Conservation (phyloP, 1,140 invertebrate genomes). For the Zophobas morio region DNA sequence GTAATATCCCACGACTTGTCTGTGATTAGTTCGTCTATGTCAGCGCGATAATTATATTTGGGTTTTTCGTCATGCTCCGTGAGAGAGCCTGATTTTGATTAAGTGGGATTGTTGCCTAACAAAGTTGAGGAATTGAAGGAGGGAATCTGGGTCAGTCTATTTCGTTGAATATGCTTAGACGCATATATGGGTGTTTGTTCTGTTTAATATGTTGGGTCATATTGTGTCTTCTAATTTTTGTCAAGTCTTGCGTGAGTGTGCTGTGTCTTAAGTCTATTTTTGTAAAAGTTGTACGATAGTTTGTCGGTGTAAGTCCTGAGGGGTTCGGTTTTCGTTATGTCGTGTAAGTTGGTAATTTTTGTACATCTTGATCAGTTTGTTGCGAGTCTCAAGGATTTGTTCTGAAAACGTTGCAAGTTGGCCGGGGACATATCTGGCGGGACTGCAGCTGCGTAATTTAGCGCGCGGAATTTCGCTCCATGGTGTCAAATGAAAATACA, state of each 20-base stretch:
- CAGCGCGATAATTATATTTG: no score
- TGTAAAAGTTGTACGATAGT: slow-evolving; percentile 9
- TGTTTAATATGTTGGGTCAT: neutral
- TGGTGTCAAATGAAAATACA: no score
- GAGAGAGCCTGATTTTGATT: no score
- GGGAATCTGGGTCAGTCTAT: neutral
- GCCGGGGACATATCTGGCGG: no score
- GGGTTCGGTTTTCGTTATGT: neutral
- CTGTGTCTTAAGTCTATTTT: neutral
- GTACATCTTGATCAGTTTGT: neutral
- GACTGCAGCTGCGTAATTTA: no score
- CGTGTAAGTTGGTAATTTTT: slow-evolving; percentile 10
- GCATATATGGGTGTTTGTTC: neutral
- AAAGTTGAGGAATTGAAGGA: no score
- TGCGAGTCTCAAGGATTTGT: slow-evolving; percentile 9
- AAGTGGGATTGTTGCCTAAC: no score
- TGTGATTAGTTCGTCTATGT: no score
- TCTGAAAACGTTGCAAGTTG: neutral
- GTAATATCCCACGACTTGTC: no score
- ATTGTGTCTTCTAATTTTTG: neutral
- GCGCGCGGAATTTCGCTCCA: no score
- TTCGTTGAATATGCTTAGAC: neutral
- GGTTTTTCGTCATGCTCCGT: no score
- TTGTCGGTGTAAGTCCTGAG: neutral
- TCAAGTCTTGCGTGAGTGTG: neutral